Evolutionary conservation across 2,113 vertebrate genomes (phyloP), one percentile per base, ranked within the genome.

Genomic region (Hipposideros armiger): DNA sequence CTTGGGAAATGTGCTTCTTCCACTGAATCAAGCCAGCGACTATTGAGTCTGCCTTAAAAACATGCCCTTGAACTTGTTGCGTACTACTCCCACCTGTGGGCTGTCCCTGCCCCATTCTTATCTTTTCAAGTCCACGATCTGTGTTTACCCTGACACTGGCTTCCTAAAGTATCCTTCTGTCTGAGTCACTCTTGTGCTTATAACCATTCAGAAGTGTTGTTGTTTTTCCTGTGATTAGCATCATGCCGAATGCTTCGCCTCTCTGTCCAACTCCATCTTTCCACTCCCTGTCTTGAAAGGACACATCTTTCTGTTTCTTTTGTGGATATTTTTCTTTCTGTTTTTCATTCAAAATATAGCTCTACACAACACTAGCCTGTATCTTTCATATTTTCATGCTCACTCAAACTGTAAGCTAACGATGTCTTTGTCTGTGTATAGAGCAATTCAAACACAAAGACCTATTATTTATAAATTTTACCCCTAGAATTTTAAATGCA

Each of bases 321-420:
- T 47, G 11, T 47, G 47, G 47, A 47, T 47, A 2, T 4, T 52
- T 92, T 69, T 60, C 83, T 67, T 70, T 0, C 36, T 36, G 36
- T 47, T 69, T 67, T 2, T 72, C 47, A 76, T n/a, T 95, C 67
- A 81, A 32, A 89, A 73, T 0, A 87, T 96, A 90, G 83, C 64
- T 74, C 16, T 2, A 5, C 36, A 80, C 26, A 85, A 80, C 3
- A 40, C 30, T 62, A 19, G 95, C 52, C 50, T 47, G 36, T 7
- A 60, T 54, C 54, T 88, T 96, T 97, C 87, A 87, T 95, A 13
- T 2, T 62, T 74, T 24, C 74, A 15, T 92, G 93, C 96, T 70
- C 87, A 22, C 13, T 20, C 83, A 84, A 47, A 47, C 47, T 47
- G 11, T 40, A 62, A 94, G 93, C 69, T 91, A 84, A 50, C 87